Base-by-base conservation (phyloP, 2,888 invertebrate species). In the Harpalus rufipes region DNA sequence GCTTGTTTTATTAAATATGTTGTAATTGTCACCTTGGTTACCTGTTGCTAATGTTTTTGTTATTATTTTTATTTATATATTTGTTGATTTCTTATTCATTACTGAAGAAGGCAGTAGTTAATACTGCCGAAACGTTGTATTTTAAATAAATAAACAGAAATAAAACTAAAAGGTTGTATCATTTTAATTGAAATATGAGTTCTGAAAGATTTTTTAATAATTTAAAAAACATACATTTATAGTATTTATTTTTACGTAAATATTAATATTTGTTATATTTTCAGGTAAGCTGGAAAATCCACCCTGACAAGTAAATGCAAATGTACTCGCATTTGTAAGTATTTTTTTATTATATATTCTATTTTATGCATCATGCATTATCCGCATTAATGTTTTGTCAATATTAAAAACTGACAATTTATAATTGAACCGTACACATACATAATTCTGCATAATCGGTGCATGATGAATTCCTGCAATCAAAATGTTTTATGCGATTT, bases 221-320 rank as follows among this genome's bases (percentile, higher is more conserved):
- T n/a, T n/a, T n/a, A n/a, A n/a, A 44, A 44, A 51, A 51, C 10
- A 12, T 51, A 4, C 44, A 51, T 51, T 32, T 32, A 51, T 51
- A 51, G 12, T 63, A 0, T 63, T 63, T 63, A 63, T 63, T 16
- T 14, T 18, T 21, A 5, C 6, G 5, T 32, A 32, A 18, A 63
- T 21, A 63, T 10, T 25, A 10, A 25, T 63, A 63, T 5, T 63
- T 63, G 8, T 63, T 63, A 25, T 25, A 21, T 25, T 63, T 63
- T 8, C 63, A 63, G 63, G 63, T 63, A 63, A 63, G 63, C 63
- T 63, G 63, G 6, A 25, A 63, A 12, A 25, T 25, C 7, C 63
- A 12, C 8, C 63, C 10, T 10, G 32, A 32, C 32, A 32, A 4
- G 32, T 32, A 6, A 32, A 32, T 32, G 44, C 12, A 51, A 51